Conservation (phyloP, 2,888 invertebrate species). For the Punctoribates punctum region DNA sequence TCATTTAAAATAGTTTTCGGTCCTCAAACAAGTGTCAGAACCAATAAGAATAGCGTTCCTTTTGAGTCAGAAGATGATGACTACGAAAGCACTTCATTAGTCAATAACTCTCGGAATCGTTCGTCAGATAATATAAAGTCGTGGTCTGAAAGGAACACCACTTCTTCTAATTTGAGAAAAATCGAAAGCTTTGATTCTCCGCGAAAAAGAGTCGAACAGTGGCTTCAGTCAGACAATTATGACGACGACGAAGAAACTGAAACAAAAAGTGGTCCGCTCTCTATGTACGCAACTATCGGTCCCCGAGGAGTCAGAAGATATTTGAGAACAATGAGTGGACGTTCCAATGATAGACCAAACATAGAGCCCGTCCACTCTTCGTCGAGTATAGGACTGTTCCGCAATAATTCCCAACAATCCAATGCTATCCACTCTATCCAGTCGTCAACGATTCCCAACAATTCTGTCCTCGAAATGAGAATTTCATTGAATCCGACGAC, state of each 20-base stretch:
- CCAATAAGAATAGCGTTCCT: neutral
- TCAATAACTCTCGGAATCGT: neutral
- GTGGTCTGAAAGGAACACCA: neutral
- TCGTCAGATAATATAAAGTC: neutral
- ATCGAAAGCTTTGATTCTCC: constrained; percentile 9
- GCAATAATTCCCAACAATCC: constrained; percentile 3
- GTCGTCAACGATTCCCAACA: constrained; percentile 32
- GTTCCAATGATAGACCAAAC: neutral
- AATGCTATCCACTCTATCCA: neutral
- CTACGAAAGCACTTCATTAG: neutral
- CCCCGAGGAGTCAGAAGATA: constrained; percentile 36
- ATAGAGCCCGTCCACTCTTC: neutral
- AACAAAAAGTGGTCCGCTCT: constrained; percentile 27
- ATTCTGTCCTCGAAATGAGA: constrained; percentile 37
- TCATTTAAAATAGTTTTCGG: constrained; percentile 12
- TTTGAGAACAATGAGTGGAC: constrained; percentile 39
- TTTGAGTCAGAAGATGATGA: neutral
- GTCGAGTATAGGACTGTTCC: neutral
- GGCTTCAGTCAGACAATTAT: constrained; percentile 45
- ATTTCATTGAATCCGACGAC: constrained; percentile 26
- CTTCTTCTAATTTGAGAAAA: neutral
- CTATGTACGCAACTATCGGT: constrained; percentile 43
- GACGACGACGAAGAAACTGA: constrained; percentile 37
- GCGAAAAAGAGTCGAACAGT: constrained; percentile 48
- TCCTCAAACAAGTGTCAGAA: neutral